Evolutionary conservation across 2,797 vertebrate genomes (phyloP), one percentile per base, ranked within the genome.

Genomic region (Pagetopsis macropterus): DNA sequence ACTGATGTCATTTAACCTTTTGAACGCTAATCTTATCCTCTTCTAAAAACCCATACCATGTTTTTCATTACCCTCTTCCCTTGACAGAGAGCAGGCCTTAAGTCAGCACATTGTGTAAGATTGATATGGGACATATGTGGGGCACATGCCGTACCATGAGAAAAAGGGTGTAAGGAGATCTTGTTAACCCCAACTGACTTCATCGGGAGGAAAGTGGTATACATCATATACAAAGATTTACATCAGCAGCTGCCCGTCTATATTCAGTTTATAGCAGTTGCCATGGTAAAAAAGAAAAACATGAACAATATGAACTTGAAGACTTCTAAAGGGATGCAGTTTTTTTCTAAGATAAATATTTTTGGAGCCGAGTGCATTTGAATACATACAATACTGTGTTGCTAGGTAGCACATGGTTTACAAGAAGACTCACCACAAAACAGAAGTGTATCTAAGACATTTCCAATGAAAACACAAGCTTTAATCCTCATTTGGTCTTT

Each of bases 41-140:
- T 45, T 69, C 61, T 69, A 57, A 78, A 78, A 75, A 72, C 60
- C 54, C 46, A 51, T 10, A 17, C 59, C 59, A 14, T 67, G 55
- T 50, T 84, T 90, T 89, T 88, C 81, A 87, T 84, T 86, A 72
- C 82, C 50, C 65, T 71, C 62, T 65, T 52, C 65, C 57, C 66
- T 65, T 44, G 75, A 84, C 15, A 78, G 75, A 75, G 64, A 79
- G 79, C 76, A 79, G 87, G 69, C 75, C 72, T 79, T 15, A 62
- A 65, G 76, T 80, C 75, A 52, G 21, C 21, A 77, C 7, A 19
- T 84, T 83, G 86, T 55, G 54, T 63, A 84, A 89, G 64, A 72
- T 8, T 77, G 65, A 87, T 76, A 79, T 51, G 58, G 33, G 63
- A 74, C 76, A 77, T 66, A 78, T 83, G 81, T 64, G 65, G 33